Percentiles rank a stretch among this genome's conserved stretches.
phyloP scores from a whole-genome alignment of 2,113 vertebrate species.

The Ibidorhyncha struthersii region DNA sequence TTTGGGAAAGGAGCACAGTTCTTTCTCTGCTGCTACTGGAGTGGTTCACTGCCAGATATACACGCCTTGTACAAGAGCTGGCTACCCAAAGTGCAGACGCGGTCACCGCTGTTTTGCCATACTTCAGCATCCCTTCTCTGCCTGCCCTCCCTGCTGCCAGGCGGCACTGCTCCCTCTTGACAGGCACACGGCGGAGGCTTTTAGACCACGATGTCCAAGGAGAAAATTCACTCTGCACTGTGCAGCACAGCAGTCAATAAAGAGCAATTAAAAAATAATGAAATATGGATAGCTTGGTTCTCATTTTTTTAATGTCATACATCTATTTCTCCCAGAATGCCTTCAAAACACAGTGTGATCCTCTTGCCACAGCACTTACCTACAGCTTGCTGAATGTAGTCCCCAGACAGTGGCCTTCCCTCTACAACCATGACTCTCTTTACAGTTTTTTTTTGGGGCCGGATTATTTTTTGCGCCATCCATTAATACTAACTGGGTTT shows the following conservation, averaged over 20 bases:
- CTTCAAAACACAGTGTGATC: not conserved
- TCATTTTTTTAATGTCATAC: not conserved
- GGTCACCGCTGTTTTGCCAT: not conserved
- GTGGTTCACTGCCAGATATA: fast-evolving
- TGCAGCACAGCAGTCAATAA: not conserved
- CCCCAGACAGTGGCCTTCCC: not conserved
- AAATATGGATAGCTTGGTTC: not conserved
- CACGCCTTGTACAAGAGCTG: fast-evolving
- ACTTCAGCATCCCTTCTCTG: not conserved
- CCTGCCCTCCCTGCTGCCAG: not conserved
- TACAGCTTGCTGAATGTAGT: not conserved
- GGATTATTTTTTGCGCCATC: not conserved
- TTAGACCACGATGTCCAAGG: not conserved
- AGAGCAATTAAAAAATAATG: not conserved
- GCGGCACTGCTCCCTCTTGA: not conserved
- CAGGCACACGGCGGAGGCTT: not conserved
- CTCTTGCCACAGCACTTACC: not conserved
- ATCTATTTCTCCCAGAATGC: not conserved
- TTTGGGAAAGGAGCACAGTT: not conserved
- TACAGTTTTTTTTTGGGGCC: not conserved
- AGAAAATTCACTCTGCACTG: not conserved
- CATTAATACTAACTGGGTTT: fast-evolving
- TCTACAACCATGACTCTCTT: not conserved
- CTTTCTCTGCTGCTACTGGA: not conserved
- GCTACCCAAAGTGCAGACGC: fast-evolving